These are phyloP conservation scores for Aporrectodea caliginosa DNA, from an alignment of 1,140 invertebrate species.

Conservation along the genomic window DNA sequence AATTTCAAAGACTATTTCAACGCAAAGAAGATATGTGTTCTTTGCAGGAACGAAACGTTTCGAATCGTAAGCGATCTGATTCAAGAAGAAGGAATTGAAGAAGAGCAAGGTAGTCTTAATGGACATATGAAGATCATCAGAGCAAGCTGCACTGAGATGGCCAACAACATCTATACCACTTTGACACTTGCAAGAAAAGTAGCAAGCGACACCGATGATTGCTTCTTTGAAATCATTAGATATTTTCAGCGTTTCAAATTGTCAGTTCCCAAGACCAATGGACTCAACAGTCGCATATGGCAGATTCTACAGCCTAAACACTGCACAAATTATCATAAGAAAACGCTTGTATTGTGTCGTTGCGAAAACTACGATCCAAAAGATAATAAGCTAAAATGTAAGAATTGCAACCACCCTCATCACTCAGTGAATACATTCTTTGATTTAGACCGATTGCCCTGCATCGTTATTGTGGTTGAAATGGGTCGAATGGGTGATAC, in stretches of 20 bases:
- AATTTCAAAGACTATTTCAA: not conserved
- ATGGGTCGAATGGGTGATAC: not conserved
- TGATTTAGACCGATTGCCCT: not conserved
- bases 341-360: not conserved
- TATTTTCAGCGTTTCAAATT: not conserved
- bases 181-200: not conserved
- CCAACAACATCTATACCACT: not conserved
- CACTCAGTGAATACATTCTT: not conserved
- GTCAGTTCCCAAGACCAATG: not conserved
- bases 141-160: not conserved
- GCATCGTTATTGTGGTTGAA: not conserved
- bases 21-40: not conserved
- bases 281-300: not conserved
- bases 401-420: not conserved
- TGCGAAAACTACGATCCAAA: not conserved
- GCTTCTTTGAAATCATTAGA: not conserved
- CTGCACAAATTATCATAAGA: not conserved
- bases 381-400: not conserved
- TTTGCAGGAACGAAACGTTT: not conserved
- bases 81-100: not conserved
- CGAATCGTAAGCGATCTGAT: not conserved
- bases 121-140: not conserved
- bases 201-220: not conserved
- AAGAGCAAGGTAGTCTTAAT: not conserved
- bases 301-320: not conserved